Base-by-base conservation (phyloP, 1,140 invertebrate species). In the Ceratina calcarata region DNA sequence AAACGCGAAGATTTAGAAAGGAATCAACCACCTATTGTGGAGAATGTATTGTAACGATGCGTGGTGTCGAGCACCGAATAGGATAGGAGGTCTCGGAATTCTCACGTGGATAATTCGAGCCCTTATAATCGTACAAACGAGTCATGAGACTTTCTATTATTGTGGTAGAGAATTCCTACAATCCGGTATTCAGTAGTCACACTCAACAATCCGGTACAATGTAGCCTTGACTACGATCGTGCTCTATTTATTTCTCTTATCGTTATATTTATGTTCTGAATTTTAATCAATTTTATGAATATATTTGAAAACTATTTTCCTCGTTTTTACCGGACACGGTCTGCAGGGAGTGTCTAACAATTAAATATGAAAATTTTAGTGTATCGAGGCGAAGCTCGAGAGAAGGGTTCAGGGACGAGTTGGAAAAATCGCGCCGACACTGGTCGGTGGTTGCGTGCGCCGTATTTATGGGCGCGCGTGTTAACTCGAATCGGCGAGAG, bases 1-100 rank as follows among this genome's bases (percentile, higher is more conserved):
- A 70, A 49, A 80, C 51, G 6, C 51, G 57, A 45, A 57, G 75
- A 85, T 69, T 68, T 71, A 64, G 58, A 76, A 75, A 80, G 71
- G 55, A 82, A 85, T 86, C 84, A 79, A 85, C 75, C 75, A 78
- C 51, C 73, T 51, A 85, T 85, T 86, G 83, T 85, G 24, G 18
- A 0, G 49, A 45, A 49, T 16, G 51, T 65, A 65, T 73, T 74
- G 55, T 24, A 4, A 1, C 16, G 18, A 65, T 53, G 22, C 22
- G 45, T 49, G 20, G 58, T 55, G 16, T 18, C 10, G 45, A 55
- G 22, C 27, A 7, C 45, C 45, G 15, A 15, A n/a, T 6, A 7
- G 15, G 15, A 68, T 12, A n/a, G 66, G 10, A 57, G 67, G 16
- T 74, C 37, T 0, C 58, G 45, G 12, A 32, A 58, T 58, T 72